Evolutionary conservation across 2,888 invertebrate species (phyloP).

Genomic region (Aromia moschata): DNA sequence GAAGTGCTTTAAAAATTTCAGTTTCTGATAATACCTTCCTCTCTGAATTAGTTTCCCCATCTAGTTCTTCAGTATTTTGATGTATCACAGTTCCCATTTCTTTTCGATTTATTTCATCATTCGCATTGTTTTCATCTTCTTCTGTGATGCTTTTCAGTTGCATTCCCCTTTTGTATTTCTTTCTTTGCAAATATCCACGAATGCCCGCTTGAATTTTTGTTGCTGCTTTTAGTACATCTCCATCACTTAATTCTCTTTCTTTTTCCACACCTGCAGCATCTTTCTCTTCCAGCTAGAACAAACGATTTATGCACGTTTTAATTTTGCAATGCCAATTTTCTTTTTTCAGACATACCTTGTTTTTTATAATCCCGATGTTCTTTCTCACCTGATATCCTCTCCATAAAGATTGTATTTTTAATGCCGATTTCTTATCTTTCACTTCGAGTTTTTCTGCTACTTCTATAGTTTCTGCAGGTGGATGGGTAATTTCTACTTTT

Average conservation of each 20-base stretch:
- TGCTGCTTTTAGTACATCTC: slow-evolving; percentile 63
- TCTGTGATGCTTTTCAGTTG: slow-evolving; percentile 19
- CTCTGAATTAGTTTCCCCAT: too few species aligned
- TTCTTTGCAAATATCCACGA: slow-evolving; percentile 70
- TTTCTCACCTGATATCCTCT: slow-evolving; percentile 49
- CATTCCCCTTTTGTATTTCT: slow-evolving; percentile 34
- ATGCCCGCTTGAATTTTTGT: slow-evolving; percentile 74
- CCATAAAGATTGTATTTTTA: slow-evolving; percentile 45
- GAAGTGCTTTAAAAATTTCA: slow-evolving; percentile 29
- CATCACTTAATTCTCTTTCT: slow-evolving; percentile 11
- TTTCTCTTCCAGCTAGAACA: slow-evolving; percentile 21
- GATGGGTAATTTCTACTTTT: slow-evolving; percentile 10
- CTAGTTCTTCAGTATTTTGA: too few species aligned
- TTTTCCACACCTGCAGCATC: slow-evolving; percentile 1
- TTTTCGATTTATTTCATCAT: neutral
- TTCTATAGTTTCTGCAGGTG: slow-evolving; percentile 3
- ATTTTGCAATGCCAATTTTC: slow-evolving; percentile 20
- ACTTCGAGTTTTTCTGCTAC: slow-evolving; percentile 1
- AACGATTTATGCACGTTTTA: slow-evolving; percentile 25
- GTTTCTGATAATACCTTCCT: slow-evolving; percentile 32
- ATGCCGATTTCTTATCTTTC: slow-evolving; percentile 17
- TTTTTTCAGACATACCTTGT: slow-evolving; percentile 42
- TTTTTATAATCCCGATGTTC: slow-evolving; percentile 36
- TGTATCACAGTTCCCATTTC: too few species aligned
- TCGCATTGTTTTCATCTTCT: slow-evolving; percentile 33